phyloP scores from a whole-genome alignment of 2,113 vertebrate genomes.

The Scartelaos histophorus region DNA sequence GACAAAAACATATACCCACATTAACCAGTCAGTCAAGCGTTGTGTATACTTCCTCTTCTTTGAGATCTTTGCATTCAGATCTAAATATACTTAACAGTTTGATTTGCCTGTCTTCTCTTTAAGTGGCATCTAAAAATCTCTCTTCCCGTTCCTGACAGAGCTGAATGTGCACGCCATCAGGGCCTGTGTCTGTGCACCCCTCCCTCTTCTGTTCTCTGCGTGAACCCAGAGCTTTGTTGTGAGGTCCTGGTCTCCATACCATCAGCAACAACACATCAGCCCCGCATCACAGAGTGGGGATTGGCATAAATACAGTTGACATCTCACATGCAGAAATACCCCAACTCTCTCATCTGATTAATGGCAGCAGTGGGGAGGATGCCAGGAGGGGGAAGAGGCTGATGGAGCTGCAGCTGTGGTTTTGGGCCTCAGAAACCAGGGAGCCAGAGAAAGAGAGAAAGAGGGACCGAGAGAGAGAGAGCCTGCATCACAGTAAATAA shows the following conservation, averaged over 20 bases:
- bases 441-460: constrained; percentile 75
- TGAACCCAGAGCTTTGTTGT: constrained; percentile 80
- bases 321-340: constrained; percentile 57
- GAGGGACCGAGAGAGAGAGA: no score
- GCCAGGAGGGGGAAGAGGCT: constrained; percentile 62
- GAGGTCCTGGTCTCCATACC: constrained; percentile 79
- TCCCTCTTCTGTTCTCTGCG: constrained; percentile 75
- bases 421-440: constrained; percentile 78
- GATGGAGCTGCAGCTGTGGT: constrained; percentile 73
- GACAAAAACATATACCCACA: no score
- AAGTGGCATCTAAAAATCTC: constrained; percentile 41
- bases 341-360: constrained; percentile 71
- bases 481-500: no score
- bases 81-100: neutral
- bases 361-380: constrained; percentile 76
- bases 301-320: constrained; percentile 46
- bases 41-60: neutral
- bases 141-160: constrained; percentile 59
- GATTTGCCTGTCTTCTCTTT: neutral
- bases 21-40: neutral
- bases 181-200: constrained; percentile 68
- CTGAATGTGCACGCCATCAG: constrained; percentile 74
- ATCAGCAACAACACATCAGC: constrained; percentile 64
- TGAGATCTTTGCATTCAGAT: neutral
- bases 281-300: constrained; percentile 65